Base-by-base conservation (phyloP, 2,797 vertebrate genomes). In the Adelosebastes latens region DNA sequence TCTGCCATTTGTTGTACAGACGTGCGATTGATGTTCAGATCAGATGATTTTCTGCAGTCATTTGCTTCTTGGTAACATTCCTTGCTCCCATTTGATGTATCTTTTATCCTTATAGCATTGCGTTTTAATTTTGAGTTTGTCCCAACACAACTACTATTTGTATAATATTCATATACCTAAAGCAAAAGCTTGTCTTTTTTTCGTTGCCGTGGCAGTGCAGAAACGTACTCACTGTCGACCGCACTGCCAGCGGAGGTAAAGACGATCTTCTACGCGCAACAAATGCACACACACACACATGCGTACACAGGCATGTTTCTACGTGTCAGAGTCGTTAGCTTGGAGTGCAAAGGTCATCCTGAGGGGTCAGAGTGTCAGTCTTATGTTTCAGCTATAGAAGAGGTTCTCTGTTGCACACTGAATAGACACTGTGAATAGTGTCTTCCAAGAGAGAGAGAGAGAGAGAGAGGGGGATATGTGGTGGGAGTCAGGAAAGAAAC, bases 321-420 rank as follows among this genome's bases (percentile, higher is more conserved):
- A 79, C 60, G 79, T 93, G 92, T 92, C 88, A 80, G 79, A 80
- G 71, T 70, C 20, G 74, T 81, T 77, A 88, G 83, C 81, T 74
- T 58, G 55, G 66, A 86, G 91, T 79, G 68, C 92, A 91, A 7
- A 90, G 92, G 90, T 94, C 86, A 82, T 42, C 66, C 61, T 20
- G 29, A 72, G 67, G 80, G 91, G 91, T 93, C 89, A 92, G 32
- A 80, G 84, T 82, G 87, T 83, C 78, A 82, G 91, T 87, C 77
- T 93, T 88, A 75, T 77, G 83, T 95, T 94, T 93, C 93, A 87
- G 71, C 79, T 36, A 52, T 42, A 92, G 90, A 93, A 83, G 87
- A 90, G 88, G n/a, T 82, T 72, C 79, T 93, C 85, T 91, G 89
- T 92, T 89, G 70, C 72, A 66, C 29, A 31, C 79, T 89, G 87